Evolutionary conservation across 2,797 vertebrate species (phyloP), one percentile per base, ranked within the genome.

Genomic region (Pipistrellus nathusii): DNA sequence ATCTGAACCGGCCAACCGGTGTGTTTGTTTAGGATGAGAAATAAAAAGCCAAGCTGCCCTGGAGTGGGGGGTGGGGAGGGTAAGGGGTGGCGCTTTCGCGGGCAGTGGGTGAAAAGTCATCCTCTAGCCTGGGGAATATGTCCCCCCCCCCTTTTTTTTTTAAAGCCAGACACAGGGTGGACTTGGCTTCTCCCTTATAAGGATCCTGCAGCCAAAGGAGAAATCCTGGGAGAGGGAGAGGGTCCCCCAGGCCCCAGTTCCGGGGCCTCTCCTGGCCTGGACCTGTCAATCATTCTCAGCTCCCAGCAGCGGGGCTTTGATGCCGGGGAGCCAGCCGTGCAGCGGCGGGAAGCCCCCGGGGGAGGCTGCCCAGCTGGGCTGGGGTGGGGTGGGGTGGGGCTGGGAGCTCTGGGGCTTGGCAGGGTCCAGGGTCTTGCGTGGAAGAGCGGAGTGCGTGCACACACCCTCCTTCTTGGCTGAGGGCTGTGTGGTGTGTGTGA

Each of bases 171-270:
- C 27, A 3, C 75, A 57, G 71, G 78, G 59, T 69, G 30, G 76
- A 69, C 71, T 53, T 91, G 80, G 62, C 87, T 81, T 87, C 92
- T 94, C 57, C 95, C 94, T 95, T 96, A 94, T 95, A 96, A 96
- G 95, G 97, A 30, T 75, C 78, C 76, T 78, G 94, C 88, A 87
- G 92, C 83, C 55, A 66, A 55, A 57, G 66, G 55, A 91, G 83
- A 87, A 18, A 69, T 85, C 96, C 77, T 76, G 73, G 44, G 46
- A 82, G 55, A 64, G 20, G 38, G 51, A 66, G 85, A 90, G 82
- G 92, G 90, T 93, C 93, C 90, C 94, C 80, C n/a, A 46, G 80
- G 95, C 95, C 18, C 10, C 32, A 86, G 85, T 41, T 68, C 59
- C 57, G 5, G 8, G 77, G 38, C 78, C 81, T 77, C 68, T 73